Conservation (phyloP, 2,113 vertebrate species). For the Mugil cephalus region DNA sequence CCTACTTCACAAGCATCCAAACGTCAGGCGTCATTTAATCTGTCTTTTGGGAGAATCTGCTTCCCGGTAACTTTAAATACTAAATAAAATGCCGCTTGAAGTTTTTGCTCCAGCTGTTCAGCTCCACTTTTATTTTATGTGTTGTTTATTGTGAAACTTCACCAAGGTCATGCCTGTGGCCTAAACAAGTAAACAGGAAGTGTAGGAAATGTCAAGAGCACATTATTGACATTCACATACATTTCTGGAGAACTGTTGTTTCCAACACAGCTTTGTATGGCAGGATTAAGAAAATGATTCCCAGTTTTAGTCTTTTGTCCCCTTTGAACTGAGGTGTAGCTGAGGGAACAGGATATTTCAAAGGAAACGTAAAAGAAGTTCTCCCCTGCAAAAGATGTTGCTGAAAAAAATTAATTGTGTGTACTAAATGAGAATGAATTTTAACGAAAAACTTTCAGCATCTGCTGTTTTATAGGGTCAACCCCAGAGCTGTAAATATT, state of each 20-base stretch:
- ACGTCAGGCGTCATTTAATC: too few species aligned
- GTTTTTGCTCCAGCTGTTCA: too few species aligned
- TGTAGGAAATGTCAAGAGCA: neutral
- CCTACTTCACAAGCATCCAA: too few species aligned
- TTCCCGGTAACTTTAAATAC: too few species aligned
- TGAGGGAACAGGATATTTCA: neutral
- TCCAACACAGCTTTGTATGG: neutral
- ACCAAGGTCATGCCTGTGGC: neutral
- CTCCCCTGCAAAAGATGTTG: neutral
- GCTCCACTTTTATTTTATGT: neutral
- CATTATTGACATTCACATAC: neutral
- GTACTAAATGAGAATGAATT: neutral
- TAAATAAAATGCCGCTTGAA: too few species aligned
- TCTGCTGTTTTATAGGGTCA: neutral
- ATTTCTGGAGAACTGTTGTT: neutral
- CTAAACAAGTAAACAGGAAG: slow-evolving; percentile 18
- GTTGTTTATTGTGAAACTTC: neutral
- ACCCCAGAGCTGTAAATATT: neutral
- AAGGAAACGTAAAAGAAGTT: neutral
- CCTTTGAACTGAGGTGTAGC: neutral
- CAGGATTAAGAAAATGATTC: neutral
- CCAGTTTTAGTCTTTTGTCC: neutral
- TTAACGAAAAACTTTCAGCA: neutral
- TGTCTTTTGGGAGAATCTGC: too few species aligned
- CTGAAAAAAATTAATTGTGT: too few species aligned